Evolutionary conservation across 2,888 invertebrate species (phyloP), one percentile per base, ranked within the genome.

Genomic region (Ophion costatus): DNA sequence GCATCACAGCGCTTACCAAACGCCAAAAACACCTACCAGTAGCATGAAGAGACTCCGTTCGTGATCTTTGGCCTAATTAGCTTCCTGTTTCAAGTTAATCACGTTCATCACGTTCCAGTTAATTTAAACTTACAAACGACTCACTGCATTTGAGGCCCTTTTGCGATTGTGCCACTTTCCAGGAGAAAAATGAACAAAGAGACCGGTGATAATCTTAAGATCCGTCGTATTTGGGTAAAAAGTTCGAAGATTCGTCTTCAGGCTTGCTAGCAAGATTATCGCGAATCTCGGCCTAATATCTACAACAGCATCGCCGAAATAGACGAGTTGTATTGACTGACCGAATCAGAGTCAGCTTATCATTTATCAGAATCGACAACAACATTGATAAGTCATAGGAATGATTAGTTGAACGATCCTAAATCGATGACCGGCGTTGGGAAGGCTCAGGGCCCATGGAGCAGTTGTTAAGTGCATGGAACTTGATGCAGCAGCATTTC

Each of bases 391-490:
- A 20, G 33, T 22, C 14, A 59, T 59, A 38, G 6, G 33, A n/a
- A 71, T 73, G 57, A 38, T 59, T 20, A 38, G 20, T 59, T 38
- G 45, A 63, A 45, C 10, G 11, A 64, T 64, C 63, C 33, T 64
- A 33, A 51, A 64, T 51, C 51, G 56, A 14, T 51, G 29, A 75
- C 24, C 22, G 61, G 59, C 73, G 51, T 29, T 64, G 24, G 51
- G 14, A 9, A 74, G 63, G 11, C 29, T 74, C 51, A 29, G 3
- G 63, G 42, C 24, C 24, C 17, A 51, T n/a, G 24, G 29, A 63
- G 74, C 63, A 2, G n/a, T 51, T 38, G 63, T 51, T 51, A 51
- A 63, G 51, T 24, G 57, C 82, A 84, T 73, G n/a, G n/a, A 73
- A 66, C 64, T 61, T 66, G 80, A 67, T 67, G 78, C 66, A 33